Evolutionary conservation across 2,797 vertebrate species (phyloP).

Genomic region (Coccyzus lansbergi): DNA sequence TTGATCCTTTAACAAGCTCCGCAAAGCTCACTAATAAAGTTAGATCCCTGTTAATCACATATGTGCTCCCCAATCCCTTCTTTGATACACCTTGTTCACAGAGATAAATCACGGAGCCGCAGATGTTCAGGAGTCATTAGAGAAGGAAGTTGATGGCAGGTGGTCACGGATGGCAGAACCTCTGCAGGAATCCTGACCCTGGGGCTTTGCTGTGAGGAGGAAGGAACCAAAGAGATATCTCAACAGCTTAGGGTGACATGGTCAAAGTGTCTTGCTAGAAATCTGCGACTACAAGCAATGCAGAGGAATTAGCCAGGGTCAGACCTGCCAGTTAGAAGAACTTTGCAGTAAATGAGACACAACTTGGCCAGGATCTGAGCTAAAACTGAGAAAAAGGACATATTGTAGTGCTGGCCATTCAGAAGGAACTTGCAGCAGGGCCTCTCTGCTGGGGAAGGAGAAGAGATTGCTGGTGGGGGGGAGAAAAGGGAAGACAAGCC

Average conservation of each 20-base stretch:
- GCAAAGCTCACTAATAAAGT: constrained; percentile 20
- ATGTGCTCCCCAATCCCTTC: neutral
- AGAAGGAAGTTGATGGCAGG: neutral
- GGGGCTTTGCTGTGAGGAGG: neutral
- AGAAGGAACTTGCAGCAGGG: neutral
- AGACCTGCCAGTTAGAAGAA: neutral
- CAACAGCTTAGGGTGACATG: neutral
- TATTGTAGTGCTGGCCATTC: neutral
- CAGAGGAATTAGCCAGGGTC: neutral
- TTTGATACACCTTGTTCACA: neutral
- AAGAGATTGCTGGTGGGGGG: neutral
- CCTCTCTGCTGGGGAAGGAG: neutral
- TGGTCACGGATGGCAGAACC: neutral
- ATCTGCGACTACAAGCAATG: neutral
- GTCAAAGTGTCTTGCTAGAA: neutral
- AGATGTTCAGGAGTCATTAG: neutral
- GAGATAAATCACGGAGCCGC: neutral
- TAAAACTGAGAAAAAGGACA: neutral
- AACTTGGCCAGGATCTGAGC: neutral
- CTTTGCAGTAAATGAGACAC: neutral
- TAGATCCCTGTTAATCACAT: neutral
- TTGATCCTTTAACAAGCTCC: constrained; percentile 39
- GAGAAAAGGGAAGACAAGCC: neutral
- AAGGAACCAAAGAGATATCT: neutral
- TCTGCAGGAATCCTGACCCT: neutral